Percentiles rank a stretch among this genome's conserved stretches.
Evolutionary conservation across 2,888 invertebrate species (phyloP).

Genomic region (Nephrotoma guestfalica): DNA sequence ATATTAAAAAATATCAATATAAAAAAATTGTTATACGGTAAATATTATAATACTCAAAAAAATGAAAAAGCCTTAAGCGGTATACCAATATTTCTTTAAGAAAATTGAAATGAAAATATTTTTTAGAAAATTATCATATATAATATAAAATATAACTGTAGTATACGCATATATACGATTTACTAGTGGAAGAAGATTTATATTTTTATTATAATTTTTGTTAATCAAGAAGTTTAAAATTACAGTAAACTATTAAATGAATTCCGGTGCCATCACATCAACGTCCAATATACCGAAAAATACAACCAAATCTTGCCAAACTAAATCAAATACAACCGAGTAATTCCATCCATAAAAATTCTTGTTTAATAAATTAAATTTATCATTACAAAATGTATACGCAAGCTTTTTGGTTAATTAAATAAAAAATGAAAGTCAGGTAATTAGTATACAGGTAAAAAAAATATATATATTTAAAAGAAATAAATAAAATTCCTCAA

Average conservation of each 20-base stretch:
- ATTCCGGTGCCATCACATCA: background rate
- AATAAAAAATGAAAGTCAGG: background rate
- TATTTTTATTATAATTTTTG: background rate
- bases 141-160: background rate
- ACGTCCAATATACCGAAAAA: background rate
- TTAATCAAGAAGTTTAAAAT: background rate
- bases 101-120: background rate
- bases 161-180: constrained; percentile 4
- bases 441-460: background rate
- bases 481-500: background rate
- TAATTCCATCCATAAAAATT: background rate
- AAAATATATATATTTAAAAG: background rate
- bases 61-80: constrained; percentile 30
- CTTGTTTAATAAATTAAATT: background rate
- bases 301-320: background rate
- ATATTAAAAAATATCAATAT: background rate
- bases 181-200: background rate
- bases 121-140: background rate
- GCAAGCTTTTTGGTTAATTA: background rate
- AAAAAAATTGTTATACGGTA: background rate
- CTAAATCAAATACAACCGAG: background rate
- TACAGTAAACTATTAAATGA: background rate
- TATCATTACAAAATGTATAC: background rate
- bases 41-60: constrained; percentile 8
- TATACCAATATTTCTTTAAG: constrained; percentile 22